These are phyloP conservation scores for Eupsilia transversa DNA, from an alignment of 2,888 invertebrate genomes.

Conservation along the genomic window DNA sequence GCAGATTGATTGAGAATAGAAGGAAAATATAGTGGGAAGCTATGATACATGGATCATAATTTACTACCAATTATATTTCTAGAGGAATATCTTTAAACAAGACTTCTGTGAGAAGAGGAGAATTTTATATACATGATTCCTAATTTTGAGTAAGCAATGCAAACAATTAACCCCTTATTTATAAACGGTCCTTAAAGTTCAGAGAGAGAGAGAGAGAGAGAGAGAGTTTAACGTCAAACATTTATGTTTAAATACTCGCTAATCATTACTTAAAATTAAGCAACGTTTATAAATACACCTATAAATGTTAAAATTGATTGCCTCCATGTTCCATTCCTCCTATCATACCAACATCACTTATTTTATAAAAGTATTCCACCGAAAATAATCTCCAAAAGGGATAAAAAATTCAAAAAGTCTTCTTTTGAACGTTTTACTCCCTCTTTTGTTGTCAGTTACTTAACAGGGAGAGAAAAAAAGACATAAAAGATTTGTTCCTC, in stretches of 20 bases:
- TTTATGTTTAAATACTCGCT: no score
- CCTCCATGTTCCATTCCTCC: not conserved
- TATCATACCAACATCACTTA: not conserved
- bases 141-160: not conserved
- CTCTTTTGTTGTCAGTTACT: constrained; percentile 15
- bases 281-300: no score
- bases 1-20: no score
- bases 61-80: not conserved
- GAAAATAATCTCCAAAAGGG: constrained; percentile 16
- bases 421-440: constrained; percentile 3
- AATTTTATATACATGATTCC: not conserved
- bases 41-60: not conserved
- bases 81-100: not conserved
- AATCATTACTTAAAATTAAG: no score
- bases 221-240: not conserved
- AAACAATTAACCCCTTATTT: not conserved
- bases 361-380: not conserved
- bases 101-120: not conserved
- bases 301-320: not conserved
- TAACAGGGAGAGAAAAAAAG: constrained; percentile 3
- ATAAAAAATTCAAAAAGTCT: constrained; percentile 19
- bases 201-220: no score
- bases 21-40: not conserved
- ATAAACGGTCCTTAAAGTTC: no score
- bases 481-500: constrained; percentile 11